A percentile compares a stretch with the other conserved stretches of the same genome.
Conservation (phyloP, 2,888 invertebrate species). For the Thecocarcelia acutangulata region DNA sequence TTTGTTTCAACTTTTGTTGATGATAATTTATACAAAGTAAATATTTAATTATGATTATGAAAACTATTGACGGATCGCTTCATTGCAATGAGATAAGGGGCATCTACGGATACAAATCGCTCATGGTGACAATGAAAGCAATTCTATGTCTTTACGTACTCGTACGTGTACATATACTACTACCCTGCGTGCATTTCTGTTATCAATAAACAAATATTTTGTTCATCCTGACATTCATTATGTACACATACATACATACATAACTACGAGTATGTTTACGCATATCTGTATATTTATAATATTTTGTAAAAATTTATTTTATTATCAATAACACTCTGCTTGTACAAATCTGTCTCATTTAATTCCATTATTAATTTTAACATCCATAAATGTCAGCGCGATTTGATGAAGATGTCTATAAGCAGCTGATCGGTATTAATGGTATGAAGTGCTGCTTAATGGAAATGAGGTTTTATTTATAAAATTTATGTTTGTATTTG, state of each 20-base stretch:
- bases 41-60: constrained; percentile 34
- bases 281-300: too few relatives aligned
- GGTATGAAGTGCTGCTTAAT: background rate
- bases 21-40: constrained; percentile 30
- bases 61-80: constrained; percentile 7
- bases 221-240: constrained; percentile 69
- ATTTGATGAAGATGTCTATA: constrained; percentile 59
- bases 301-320: constrained; percentile 39
- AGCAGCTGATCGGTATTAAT: constrained; percentile 21
- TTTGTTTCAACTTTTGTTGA: background rate
- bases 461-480: constrained; percentile 1
- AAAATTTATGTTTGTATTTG: constrained; percentile 14
- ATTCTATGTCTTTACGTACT: too few relatives aligned
- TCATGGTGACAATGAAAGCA: background rate
- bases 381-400: constrained; percentile 63
- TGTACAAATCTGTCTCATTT: constrained; percentile 13
- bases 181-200: constrained; percentile 1
- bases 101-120: background rate
- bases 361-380: constrained; percentile 64
- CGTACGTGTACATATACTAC: too few relatives aligned
- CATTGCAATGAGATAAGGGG: constrained; percentile 30
- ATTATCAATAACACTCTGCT: background rate
- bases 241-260: constrained; percentile 7
- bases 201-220: constrained; percentile 54
- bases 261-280: too few relatives aligned